Conservation (phyloP, 1,140 invertebrate genomes). For the Drosophila arawakana region DNA sequence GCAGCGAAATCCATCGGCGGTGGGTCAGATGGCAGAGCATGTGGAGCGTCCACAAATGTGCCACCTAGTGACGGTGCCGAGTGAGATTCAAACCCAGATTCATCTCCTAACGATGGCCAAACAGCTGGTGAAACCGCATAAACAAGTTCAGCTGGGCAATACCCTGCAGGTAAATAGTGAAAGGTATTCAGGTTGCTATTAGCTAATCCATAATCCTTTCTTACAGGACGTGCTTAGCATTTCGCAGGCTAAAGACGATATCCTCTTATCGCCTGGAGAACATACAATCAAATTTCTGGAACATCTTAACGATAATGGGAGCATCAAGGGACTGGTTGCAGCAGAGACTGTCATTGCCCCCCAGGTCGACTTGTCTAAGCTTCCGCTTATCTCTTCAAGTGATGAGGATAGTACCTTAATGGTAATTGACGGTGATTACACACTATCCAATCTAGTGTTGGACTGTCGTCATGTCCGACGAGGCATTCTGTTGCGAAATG, state of each 20-base stretch:
- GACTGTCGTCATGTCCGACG: conserved; percentile 83
- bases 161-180: conserved; percentile 69
- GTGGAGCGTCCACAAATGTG: conserved; percentile 54
- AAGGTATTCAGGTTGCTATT: too few species aligned
- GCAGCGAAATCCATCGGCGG: conserved; percentile 49
- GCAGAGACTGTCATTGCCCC: conserved; percentile 18
- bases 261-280: conserved; percentile 66
- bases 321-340: conserved; percentile 51
- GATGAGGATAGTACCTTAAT: conserved; percentile 84
- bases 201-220: not conserved
- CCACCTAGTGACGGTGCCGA: conserved; percentile 86
- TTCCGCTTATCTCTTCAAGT: conserved; percentile 77
- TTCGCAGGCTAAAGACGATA: conserved; percentile 73
- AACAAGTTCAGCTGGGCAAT: conserved; percentile 61
- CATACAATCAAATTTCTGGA: conserved; percentile 79
- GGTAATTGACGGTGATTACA: conserved; percentile 77
- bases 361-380: conserved; percentile 18
- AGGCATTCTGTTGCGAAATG: conserved; percentile 82
- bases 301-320: conserved; percentile 68
- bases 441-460: conserved; percentile 84
- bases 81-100: conserved; percentile 84
- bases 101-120: conserved; percentile 83
- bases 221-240: conserved; percentile 84
- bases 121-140: conserved; percentile 35
- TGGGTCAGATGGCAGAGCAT: conserved; percentile 10